These are phyloP conservation scores for Euzetes globulus DNA, from an alignment of 2,888 invertebrate species.

Conservation along the genomic window DNA sequence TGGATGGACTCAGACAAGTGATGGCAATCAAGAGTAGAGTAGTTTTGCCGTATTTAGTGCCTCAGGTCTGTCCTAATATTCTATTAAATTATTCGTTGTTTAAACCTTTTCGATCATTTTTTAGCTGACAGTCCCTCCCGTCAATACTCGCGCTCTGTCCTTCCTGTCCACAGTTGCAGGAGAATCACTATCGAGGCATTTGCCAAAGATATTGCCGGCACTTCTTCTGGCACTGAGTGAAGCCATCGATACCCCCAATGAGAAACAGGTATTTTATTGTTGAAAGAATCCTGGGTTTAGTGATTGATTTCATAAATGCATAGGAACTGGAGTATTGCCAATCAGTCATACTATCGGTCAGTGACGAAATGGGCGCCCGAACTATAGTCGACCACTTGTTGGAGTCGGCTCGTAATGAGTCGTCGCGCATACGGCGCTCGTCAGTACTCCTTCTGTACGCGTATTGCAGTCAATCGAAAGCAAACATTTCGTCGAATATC, in stretches of 20 bases:
- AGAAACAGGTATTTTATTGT: slow-evolving; percentile 48
- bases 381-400: slow-evolving; percentile 79
- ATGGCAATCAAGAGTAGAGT: slow-evolving; percentile 94
- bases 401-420: slow-evolving; percentile 61
- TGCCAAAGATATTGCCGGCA: slow-evolving; percentile 85
- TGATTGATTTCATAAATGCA: slow-evolving; percentile 36
- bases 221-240: slow-evolving; percentile 66
- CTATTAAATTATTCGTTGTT: no score
- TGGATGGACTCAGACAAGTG: slow-evolving; percentile 90
- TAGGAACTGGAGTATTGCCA: slow-evolving; percentile 84
- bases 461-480: slow-evolving; percentile 80
- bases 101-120: no score
- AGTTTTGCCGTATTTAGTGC: slow-evolving; percentile 90
- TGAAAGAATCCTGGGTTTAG: not conserved
- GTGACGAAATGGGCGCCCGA: slow-evolving; percentile 69
- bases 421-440: slow-evolving; percentile 60
- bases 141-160: slow-evolving; percentile 86
- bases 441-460: slow-evolving; percentile 79
- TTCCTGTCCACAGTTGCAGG: slow-evolving; percentile 91
- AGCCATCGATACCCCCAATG: slow-evolving; percentile 53
- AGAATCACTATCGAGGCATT: slow-evolving; percentile 78
- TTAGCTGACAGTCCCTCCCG: slow-evolving; percentile 76
- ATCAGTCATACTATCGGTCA: slow-evolving; percentile 81
- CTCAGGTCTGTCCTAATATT: slow-evolving; percentile 56
- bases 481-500: slow-evolving; percentile 70